These are phyloP conservation scores for Cerceris rybyensis DNA, from an alignment of 2,888 invertebrate genomes.

Conservation along the genomic window DNA sequence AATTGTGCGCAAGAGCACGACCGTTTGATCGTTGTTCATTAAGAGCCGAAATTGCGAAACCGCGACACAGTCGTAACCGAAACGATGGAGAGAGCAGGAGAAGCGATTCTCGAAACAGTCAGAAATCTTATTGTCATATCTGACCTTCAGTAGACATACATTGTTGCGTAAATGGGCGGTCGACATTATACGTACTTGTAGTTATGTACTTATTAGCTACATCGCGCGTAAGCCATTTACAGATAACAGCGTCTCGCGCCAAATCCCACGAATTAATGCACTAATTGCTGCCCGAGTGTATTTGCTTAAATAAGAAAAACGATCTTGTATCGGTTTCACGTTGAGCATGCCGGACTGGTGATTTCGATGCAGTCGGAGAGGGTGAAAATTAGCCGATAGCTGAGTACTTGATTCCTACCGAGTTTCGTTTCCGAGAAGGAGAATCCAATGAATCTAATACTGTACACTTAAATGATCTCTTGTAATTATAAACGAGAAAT, in stretches of 20 bases:
- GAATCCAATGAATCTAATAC: no score
- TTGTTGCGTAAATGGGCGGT: conserved; percentile 71
- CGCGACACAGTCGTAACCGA: conserved; percentile 63
- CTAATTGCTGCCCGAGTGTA: not conserved
- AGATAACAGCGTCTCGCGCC: conserved; percentile 53
- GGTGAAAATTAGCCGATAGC: no score
- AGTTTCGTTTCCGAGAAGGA: no score
- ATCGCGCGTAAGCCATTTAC: conserved; percentile 59
- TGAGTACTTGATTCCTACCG: no score
- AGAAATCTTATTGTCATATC: conserved; percentile 68
- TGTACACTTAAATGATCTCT: no score
- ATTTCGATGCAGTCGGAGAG: no score
- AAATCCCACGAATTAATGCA: conserved; percentile 35
- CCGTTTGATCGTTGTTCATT: conserved; percentile 41
- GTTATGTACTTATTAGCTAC: conserved; percentile 56
- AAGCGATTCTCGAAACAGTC: conserved; percentile 51
- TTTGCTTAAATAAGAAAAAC: no score
- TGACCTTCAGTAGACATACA: conserved; percentile 64
- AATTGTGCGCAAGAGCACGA: not conserved
- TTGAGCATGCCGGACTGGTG: no score
- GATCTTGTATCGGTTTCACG: no score
- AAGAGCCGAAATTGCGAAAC: conserved; percentile 61
- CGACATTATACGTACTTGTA: conserved; percentile 59
- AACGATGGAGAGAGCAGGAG: conserved; percentile 57
- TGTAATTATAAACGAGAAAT: no score